These are phyloP conservation scores for Tyto alba DNA, from an alignment of 2,113 vertebrate genomes.

Conservation along the genomic window DNA sequence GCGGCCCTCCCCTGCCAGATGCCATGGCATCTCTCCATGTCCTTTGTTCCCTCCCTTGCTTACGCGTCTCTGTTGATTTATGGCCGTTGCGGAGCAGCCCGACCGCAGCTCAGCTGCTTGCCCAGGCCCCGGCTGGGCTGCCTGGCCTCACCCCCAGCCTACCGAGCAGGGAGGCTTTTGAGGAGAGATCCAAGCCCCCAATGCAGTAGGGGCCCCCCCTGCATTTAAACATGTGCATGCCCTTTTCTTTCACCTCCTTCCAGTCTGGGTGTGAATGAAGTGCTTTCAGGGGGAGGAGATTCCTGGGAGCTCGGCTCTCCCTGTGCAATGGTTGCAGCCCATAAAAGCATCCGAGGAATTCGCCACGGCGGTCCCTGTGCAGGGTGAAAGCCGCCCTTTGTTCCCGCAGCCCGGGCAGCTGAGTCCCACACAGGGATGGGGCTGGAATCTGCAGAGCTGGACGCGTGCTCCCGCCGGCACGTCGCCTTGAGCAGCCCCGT, in stretches of 20 bases:
- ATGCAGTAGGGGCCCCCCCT: neutral
- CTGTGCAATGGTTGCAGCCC: neutral
- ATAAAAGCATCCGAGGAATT: constrained; percentile 49
- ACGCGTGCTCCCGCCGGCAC: neutral
- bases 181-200: neutral
- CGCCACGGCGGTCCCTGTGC: neutral
- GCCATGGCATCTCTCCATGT: neutral
- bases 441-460: constrained; percentile 20
- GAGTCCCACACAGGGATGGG: neutral
- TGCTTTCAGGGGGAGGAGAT: constrained; percentile 33
- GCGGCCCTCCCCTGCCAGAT: neutral
- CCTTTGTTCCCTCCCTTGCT: constrained; percentile 40
- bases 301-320: neutral
- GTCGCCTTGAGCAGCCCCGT: neutral
- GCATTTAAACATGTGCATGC: neutral
- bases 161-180: neutral
- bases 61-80: neutral
- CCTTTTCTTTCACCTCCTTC: constrained; percentile 21
- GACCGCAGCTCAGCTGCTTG: neutral
- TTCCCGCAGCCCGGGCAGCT: neutral
- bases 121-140: neutral
- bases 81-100: neutral
- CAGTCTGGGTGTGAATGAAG: neutral
- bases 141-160: neutral
- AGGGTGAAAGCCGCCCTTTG: constrained; percentile 24